Evolutionary conservation across 2,113 vertebrate genomes (phyloP), one percentile per base, ranked within the genome.

Genomic region (Rhinolophus sinicus): DNA sequence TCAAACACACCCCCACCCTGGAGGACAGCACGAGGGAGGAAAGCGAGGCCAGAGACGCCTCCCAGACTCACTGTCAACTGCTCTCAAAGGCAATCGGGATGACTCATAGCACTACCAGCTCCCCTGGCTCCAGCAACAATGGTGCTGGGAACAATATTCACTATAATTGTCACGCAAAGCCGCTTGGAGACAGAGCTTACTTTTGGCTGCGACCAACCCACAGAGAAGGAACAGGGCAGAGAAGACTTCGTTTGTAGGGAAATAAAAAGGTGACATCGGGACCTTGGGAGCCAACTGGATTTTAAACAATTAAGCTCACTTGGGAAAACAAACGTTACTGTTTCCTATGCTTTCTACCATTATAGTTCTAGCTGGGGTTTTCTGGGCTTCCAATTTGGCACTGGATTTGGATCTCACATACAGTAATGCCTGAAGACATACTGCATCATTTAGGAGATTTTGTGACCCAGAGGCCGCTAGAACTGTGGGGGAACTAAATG

Each of bases 291-390:
- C 96, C 98, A 98, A 3, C 75, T 97, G 97, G 96, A 89, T 98
- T 50, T 54, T 97, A 98, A 97, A 94, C 96, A 98, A 97, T 0
- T 70, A 98, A 94, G 96, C 90, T 89, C 90, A 97, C 91, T 95
- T 64, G 90, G 82, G 83, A 85, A 92, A 89, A 95, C 80, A 96
- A 93, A 97, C 56, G 28, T 44, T 56, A 60, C 44, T 69, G 24
- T 80, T 95, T 93, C 83, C 54, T 62, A 15, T 33, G 54, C 70
- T 93, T 93, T 91, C 64, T 90, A 54, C 73, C 58, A 60, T 58
- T 73, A 22, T 3, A 18, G 50, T 50, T 87, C 83, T 72, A 58
- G 35, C 26, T 78, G 28, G 2, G n/a, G 52, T 54, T 72, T 83
- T 65, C 78, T 77, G 35, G 15, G n/a, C 75, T 92, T 92, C 80